Conservation (phyloP, 2,113 vertebrate species). For the Azemiops feae region DNA sequence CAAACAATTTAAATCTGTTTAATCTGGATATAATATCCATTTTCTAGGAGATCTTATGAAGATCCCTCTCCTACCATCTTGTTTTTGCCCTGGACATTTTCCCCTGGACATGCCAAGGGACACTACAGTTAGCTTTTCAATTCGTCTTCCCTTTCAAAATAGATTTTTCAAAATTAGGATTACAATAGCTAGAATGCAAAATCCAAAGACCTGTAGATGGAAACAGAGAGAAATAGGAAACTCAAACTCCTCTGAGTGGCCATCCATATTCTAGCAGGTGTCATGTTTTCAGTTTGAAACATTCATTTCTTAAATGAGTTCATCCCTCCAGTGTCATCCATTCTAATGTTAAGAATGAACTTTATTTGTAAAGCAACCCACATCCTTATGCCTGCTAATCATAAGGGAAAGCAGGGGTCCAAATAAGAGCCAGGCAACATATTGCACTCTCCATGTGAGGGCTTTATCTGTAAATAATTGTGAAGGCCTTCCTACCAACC, state of each 20-base stretch:
- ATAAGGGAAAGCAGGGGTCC: background rate
- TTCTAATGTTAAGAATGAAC: conserved; percentile 5
- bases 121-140: background rate
- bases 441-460: background rate
- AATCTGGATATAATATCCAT: background rate
- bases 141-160: background rate
- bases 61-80: background rate
- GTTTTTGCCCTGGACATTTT: background rate
- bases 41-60: background rate
- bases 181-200: background rate
- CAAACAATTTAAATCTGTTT: background rate
- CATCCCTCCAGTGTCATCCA: background rate
- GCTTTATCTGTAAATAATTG: background rate
- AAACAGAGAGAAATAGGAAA: background rate
- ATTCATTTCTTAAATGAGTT: background rate
- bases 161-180: background rate
- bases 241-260: background rate
- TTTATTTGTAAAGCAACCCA: background rate
- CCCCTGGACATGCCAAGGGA: background rate
- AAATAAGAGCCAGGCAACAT: background rate
- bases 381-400: background rate
- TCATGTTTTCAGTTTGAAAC: background rate
- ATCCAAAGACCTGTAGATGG: background rate
- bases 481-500: background rate
- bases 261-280: background rate